Base-by-base conservation (phyloP, 2,797 vertebrate genomes). In the Enteromius viviparus region DNA sequence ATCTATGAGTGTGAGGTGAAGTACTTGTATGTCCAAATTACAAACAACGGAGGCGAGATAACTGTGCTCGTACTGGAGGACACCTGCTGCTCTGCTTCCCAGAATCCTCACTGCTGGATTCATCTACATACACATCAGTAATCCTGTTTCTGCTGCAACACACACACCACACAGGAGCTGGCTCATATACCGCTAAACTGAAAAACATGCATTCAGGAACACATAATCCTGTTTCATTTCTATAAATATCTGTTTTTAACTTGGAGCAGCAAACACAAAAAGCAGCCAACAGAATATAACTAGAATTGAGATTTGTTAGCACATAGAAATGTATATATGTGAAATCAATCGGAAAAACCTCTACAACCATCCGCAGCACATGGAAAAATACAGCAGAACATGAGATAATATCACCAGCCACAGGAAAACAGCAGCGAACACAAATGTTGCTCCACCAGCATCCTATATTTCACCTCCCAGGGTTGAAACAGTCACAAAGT, bases 31-130 rank as follows among this genome's bases (percentile, higher is more conserved):
- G 11, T 15, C 70, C 21, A 75, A 75, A 75, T 80, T 84, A 84
- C 77, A 55, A 76, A 84, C 17, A 71, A 68, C 17, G 6, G 69
- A 66, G 23, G 11, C 47, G 29, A 19, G 65, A 49, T 64, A 69
- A 76, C 26, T 37, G 72, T 71, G n/a, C 23, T 47, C 2, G 7
- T 21, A 70, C 34, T 53, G 60, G 11, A 81, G 55, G 75, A 81
- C 66, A 76, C 80, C 68, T 70, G 80, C 68, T 62, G 74, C 85
- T 90, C 84, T 66, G 65, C 71, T 76, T 29, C 81, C 79, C 86
- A 89, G 87, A 89, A 86, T 88, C 80, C 88, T 85, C 88, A 87
- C 86, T 32, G 78, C 84, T 85, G 85, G 88, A 91, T 88, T 87
- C 86, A 86, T 78, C 68, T 80, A 76, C 86, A 83, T 66, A 72